These are phyloP conservation scores for Microchrysa polita DNA, from an alignment of 2,888 invertebrate species.

Conservation along the genomic window DNA sequence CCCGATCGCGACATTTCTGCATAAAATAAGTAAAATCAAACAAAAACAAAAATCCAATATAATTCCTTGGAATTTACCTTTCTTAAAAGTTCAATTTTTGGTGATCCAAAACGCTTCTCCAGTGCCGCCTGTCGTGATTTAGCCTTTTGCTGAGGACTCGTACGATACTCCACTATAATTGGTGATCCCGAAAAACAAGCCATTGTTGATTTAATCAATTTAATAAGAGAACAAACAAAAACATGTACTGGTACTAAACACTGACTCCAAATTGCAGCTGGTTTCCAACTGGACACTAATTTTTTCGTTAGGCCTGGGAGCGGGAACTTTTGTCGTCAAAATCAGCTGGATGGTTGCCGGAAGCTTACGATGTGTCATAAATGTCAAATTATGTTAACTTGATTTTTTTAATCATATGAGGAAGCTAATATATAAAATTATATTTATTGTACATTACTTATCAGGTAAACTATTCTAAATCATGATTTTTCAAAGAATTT, in stretches of 20 bases:
- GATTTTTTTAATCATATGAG: too few relatives aligned
- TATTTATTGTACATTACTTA: too few relatives aligned
- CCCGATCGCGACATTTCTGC: slow-evolving; percentile 32
- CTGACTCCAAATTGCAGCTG: too few relatives aligned
- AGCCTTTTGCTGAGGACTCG: slow-evolving; percentile 36
- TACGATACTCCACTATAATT: slow-evolving; percentile 19
- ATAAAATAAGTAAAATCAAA: background rate
- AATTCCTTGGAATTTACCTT: slow-evolving; percentile 11
- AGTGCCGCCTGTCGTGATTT: slow-evolving; percentile 33
- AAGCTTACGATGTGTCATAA: background rate
- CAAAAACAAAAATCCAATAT: background rate
- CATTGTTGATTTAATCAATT: slow-evolving; percentile 9
- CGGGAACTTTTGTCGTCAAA: slow-evolving; percentile 24
- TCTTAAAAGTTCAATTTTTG: slow-evolving; percentile 29
- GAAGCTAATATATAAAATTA: too few relatives aligned
- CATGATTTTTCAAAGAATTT: background rate
- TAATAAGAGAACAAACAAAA: too few relatives aligned
- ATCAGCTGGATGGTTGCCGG: slow-evolving; percentile 40
- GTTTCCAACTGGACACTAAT: too few relatives aligned
- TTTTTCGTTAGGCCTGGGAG: too few relatives aligned
- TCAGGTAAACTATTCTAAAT: too few relatives aligned
- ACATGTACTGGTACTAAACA: too few relatives aligned
- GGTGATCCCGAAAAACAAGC: slow-evolving; percentile 12
- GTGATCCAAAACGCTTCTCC: slow-evolving; percentile 30
- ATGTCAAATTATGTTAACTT: background rate